These are phyloP conservation scores for Pocota personata DNA, from an alignment of 2,888 invertebrate genomes.

Conservation along the genomic window DNA sequence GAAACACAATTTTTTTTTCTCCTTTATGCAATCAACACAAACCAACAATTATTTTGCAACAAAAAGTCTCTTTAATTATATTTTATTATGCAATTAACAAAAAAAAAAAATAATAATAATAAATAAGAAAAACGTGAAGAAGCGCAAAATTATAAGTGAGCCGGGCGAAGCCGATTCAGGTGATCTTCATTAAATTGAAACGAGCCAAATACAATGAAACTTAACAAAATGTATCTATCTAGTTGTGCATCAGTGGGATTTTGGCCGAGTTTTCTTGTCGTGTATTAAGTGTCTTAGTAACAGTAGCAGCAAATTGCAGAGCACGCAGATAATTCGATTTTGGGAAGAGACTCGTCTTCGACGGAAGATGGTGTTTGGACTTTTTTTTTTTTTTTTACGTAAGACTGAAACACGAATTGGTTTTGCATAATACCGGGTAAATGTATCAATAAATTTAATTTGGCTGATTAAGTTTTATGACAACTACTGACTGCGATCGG, in stretches of 20 bases:
- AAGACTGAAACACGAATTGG: not conserved
- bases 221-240: not conserved
- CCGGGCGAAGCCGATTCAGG: slow-evolving; percentile 21
- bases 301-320: not conserved
- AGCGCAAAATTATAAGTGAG: slow-evolving; percentile 22
- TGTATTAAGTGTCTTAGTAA: not conserved
- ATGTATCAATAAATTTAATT: not conserved
- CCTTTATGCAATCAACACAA: not conserved
- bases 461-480: not conserved
- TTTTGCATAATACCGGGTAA: not conserved
- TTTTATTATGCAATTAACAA: slow-evolving; percentile 20
- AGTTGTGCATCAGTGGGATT: not conserved
- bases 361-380: not conserved
- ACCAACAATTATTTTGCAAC: not conserved
- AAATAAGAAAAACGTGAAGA: not conserved
- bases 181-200: slow-evolving; percentile 25
- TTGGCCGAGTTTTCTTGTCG: not conserved
- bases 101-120: not conserved
- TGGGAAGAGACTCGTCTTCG: not conserved
- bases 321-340: not conserved
- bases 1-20: not conserved
- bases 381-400: slow-evolving; percentile 1
- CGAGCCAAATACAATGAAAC: not conserved
- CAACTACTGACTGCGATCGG: not conserved
- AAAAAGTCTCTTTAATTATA: slow-evolving; percentile 12